Base-by-base conservation (phyloP, 2,113 vertebrate species). In the Boleophthalmus pectinirostris region DNA sequence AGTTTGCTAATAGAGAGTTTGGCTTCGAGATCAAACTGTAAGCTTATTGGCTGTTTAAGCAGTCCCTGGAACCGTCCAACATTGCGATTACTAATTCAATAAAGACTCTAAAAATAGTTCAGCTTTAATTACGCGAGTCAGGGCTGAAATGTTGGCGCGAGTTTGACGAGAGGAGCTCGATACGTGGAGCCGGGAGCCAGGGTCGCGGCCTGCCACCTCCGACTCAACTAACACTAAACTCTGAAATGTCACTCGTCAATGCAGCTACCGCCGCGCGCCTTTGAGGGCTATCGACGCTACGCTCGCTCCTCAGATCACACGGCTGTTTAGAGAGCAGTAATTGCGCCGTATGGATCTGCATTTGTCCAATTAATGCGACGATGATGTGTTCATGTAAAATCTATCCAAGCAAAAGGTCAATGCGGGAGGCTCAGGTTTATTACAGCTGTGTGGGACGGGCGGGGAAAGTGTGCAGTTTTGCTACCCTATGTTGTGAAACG, bases 251-350 rank as follows among this genome's bases (percentile, higher is more conserved):
- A 66, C 29, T 5, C 3, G 46, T 89, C 87, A 70, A 90, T 89
- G 75, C 64, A 80, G 75, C 68, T 4, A 29, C 29, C 69, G 25
- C 38, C 69, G 15, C 61, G 21, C 25, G 29, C 81, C 88, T 90
- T 75, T 79, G 83, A 84, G 84, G 80, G 21, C 58, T 84, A 90
- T 86, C 69, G 90, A 89, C 85, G 81, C 64, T 78, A 79, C 82
- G 86, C 90, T 87, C 84, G 86, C 90, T 88, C 81, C 79, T 86
- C 84, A 71, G 10, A 85, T 87, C 81, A 82, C 88, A 86, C 86
- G 79, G 82, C 90, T 88, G 77, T 90, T 91, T 88, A 89, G 90
- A 73, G 75, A 64, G 75, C 79, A 83, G 81, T 88, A 89, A 91
- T 89, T 90, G 85, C 83, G 73, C 15, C 13, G 80, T 81, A 92